Evolutionary conservation across 2,113 vertebrate species (phyloP), one percentile per base, ranked within the genome.

Genomic region (Oncorhynchus clarkii): DNA sequence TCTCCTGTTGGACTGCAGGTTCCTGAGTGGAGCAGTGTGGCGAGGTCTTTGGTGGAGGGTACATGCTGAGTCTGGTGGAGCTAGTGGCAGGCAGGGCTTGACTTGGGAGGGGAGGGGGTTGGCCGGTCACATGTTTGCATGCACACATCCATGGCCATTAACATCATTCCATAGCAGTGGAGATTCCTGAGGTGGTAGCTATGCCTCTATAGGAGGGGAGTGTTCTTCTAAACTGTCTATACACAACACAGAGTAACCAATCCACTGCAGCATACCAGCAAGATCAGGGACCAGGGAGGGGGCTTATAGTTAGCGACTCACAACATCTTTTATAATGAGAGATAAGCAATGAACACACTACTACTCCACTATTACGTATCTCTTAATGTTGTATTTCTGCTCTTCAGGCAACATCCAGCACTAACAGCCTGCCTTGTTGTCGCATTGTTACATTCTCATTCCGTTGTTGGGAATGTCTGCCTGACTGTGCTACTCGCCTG

Each of bases 1-100:
- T 96, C 93, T 94, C 95, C 94, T 94, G 93, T 96, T 95, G 96
- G 96, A 96, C 96, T 93, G 87, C 96, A 99, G 98, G 98, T 98
- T 98, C 98, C 96, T 99, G 98, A 99, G 96, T 90, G 92, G 86
- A 79, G 96, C 95, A 91, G 89, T 87, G 90, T 93, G 96, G 9
- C 39, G 39, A 45, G 39, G 39, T 45, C 39, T 45, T 45, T 45
- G 39, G 96, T 96, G 96, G 96, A 96, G 95, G 96, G 96, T 95
- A 96, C 96, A 95, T 93, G 94, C n/a, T 64, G 60, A 12, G 88
- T 88, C 90, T 86, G 77, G 89, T 89, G 87, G 81, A 87, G 87
- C 76, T 77, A 84, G 88, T 88, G 89, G 91, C 85, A 80, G 88
- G 91, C 92, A 88, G 77, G 48, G 7, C 39, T 83, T 93, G 92